Evolutionary conservation across 2,888 invertebrate genomes (phyloP), one percentile per base, ranked within the genome.

Genomic region (Eilema depressum): DNA sequence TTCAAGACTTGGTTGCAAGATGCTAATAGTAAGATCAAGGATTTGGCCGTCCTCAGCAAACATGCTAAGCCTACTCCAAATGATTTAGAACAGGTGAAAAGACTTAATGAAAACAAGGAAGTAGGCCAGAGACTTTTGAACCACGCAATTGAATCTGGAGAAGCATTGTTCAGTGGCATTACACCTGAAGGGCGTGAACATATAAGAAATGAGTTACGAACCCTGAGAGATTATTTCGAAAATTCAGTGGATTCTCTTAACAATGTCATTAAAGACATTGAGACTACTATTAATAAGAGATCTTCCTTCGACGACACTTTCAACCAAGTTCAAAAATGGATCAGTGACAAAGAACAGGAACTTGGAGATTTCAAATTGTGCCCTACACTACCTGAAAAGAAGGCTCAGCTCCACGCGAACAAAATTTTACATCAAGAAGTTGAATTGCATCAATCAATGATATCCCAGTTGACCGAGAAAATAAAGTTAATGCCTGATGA

Each of bases 231-330:
- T 84, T 96, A 97, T 76, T 98, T 98, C 85, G 99, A 99, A 91
- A 96, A 97, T 65, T 96, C 98, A 63, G 96, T 98, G 8, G 98
- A 98, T 89, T 97, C 97, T 89, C 97, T 98, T 0, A 98, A 98
- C 88, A 97, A 97, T 23, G 96, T 98, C 2, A 97, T 98, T 79
- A 98, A 98, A 89, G 97, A 97, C 83, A 97, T 98, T 25, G 99
- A 99, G 94, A 97, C 97, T 0, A 97, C 98, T 57, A 96, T 99
- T 75, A 97, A 98, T 88, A 98, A 99, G 83, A 96, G 99, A 90
- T 98, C 98, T 5, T 98, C 98, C 1, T 98, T 99, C 89, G 99
- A 99, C 88, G 99, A 99, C 83, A 98, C 98, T 76, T 97, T 98
- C 81, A 97, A 97, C 63, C 98, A 98, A 96, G 97, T 99, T 11